phyloP scores from a whole-genome alignment of 2,113 vertebrate genomes.

The Solenodon paradoxus region DNA sequence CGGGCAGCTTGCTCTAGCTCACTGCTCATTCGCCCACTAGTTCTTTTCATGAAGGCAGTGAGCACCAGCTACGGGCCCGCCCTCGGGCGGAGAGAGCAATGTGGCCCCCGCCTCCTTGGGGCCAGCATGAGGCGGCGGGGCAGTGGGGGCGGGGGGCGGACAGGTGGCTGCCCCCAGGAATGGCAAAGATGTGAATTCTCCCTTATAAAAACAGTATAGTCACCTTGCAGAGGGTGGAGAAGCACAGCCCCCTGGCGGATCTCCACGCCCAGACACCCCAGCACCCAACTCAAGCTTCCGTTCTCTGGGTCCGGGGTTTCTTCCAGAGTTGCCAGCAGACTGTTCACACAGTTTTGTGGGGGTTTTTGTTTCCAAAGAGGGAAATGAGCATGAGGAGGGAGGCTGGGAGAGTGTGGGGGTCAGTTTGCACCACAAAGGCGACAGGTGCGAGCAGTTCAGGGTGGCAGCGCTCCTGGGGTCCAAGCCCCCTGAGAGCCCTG shows the following conservation, averaged over 20 bases:
- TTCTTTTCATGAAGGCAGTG: too few relatives aligned
- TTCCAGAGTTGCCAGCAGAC: neutral
- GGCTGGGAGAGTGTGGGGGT: too few relatives aligned
- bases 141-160: too few relatives aligned
- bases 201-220: too few relatives aligned
- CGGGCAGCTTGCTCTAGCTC: neutral
- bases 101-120: neutral
- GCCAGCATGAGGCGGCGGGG: too few relatives aligned
- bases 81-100: neutral
- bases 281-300: too few relatives aligned
- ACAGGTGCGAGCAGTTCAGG: neutral
- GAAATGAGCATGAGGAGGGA: accelerated
- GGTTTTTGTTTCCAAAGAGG: neutral
- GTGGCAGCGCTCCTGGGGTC: accelerated
- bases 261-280: too few relatives aligned
- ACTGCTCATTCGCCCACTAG: too few relatives aligned
- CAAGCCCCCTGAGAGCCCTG: too few relatives aligned
- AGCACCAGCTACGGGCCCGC: neutral
- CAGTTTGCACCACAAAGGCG: accelerated
- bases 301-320: neutral
- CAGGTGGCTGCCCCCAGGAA: neutral
- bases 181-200: too few relatives aligned
- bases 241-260: accelerated
- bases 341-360: too few relatives aligned
- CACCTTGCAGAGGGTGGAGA: neutral